Evolutionary conservation across 1,140 invertebrate genomes (phyloP).

Genomic region (Orussus abietinus): DNA sequence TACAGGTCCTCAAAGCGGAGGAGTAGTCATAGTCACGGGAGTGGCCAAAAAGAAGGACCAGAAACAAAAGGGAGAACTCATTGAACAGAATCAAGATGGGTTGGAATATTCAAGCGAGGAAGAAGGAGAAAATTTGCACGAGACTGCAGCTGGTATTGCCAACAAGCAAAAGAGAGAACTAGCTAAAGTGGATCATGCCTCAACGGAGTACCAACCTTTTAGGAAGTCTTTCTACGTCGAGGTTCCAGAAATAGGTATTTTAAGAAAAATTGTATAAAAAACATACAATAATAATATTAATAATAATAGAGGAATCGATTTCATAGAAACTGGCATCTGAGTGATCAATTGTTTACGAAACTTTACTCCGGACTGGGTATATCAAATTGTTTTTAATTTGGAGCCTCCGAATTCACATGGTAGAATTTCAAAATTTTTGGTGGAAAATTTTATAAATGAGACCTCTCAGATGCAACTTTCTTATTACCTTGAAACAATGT

Average conservation of each 20-base stretch:
- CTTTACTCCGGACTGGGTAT: too few species aligned
- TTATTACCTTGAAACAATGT: too few species aligned
- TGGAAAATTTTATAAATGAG: too few species aligned
- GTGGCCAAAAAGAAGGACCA: conserved; percentile 81
- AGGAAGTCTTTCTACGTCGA: conserved; percentile 97
- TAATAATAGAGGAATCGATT: not conserved
- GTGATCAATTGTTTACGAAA: too few species aligned
- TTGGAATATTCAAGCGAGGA: conserved; percentile 97
- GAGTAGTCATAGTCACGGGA: conserved; percentile 82
- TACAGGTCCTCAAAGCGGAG: conserved; percentile 38
- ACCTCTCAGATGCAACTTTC: too few species aligned
- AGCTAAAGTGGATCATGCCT: conserved; percentile 83
- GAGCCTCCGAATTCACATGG: too few species aligned
- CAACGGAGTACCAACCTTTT: conserved; percentile 82
- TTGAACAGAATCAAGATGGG: conserved; percentile 96
- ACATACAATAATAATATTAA: conserved; percentile 1
- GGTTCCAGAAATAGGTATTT: conserved; percentile 67
- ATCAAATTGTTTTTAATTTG: too few species aligned
- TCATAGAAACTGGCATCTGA: too few species aligned
- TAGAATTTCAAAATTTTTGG: too few species aligned
- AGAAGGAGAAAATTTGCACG: conserved; percentile 90
- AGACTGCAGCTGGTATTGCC: conserved; percentile 82
- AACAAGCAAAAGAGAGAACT: conserved; percentile 87
- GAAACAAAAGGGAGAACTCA: conserved; percentile 83
- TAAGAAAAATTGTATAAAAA: not conserved